Evolutionary conservation across 1,140 invertebrate species (phyloP).

Genomic region (Ptiloglossa arizonensis): DNA sequence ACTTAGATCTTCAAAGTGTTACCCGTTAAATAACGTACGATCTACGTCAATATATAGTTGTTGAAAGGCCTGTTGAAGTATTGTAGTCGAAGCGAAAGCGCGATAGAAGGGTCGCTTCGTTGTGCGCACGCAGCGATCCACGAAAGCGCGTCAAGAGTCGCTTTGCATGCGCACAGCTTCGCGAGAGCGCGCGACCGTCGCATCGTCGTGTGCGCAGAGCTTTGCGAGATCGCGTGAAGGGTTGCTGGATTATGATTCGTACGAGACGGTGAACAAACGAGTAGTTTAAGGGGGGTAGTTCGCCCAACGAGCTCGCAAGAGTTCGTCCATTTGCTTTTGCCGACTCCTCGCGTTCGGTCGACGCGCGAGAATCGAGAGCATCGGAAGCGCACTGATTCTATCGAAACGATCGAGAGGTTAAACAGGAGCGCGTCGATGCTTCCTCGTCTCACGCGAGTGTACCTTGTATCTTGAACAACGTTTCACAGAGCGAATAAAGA

Average conservation of each 20-base stretch:
- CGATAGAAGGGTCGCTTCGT: neutral
- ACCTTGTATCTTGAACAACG: neutral
- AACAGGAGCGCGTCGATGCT: too few relatives aligned
- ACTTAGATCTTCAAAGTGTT: constrained; percentile 46
- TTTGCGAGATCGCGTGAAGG: neutral
- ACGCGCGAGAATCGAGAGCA: neutral
- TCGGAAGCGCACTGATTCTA: neutral
- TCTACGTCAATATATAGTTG: constrained; percentile 1
- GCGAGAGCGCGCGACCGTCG: too few relatives aligned
- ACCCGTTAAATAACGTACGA: constrained; percentile 8
- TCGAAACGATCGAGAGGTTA: neutral
- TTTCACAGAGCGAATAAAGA: too few relatives aligned
- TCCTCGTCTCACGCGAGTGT: constrained; percentile 1
- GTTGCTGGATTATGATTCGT: neutral
- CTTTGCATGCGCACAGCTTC: too few relatives aligned
- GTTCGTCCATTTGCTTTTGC: neutral
- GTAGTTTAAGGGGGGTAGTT: neutral
- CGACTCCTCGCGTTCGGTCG: neutral
- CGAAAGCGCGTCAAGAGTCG: neutral
- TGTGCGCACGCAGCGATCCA: neutral
- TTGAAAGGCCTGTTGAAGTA: neutral
- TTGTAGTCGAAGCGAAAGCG: neutral
- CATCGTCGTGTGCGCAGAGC: neutral
- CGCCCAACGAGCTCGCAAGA: too few relatives aligned
- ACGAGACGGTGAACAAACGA: neutral